Percentiles rank a stretch among this genome's conserved stretches.
Evolutionary conservation across 2,888 invertebrate species (phyloP).

Genomic region (Stegana nigrithorax): DNA sequence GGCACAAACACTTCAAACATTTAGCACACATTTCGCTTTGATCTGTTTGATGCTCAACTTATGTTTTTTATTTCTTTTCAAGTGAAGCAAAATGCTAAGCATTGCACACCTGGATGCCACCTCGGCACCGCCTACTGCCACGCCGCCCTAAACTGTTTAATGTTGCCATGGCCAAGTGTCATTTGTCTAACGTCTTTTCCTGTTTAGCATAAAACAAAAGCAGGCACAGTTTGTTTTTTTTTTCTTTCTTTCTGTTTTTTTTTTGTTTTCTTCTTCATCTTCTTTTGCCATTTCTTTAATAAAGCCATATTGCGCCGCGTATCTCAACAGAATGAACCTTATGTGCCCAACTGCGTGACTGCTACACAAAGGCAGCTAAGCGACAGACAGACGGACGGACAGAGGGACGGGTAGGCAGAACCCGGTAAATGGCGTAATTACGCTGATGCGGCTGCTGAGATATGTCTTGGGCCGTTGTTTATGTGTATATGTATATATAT

Average conservation of each 20-base stretch:
- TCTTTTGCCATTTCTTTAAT: not conserved
- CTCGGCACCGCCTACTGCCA: no score
- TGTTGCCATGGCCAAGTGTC: conserved; percentile 42
- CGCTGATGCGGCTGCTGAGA: conserved; percentile 38
- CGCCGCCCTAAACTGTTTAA: no score
- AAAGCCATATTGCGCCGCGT: conserved; percentile 4
- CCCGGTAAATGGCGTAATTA: conserved; percentile 62
- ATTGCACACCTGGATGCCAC: no score
- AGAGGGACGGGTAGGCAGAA: conserved; percentile 30
- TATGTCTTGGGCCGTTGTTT: not conserved
- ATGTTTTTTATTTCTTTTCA: no score
- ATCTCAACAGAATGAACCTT: not conserved
- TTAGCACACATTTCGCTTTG: no score
- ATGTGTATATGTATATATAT: not conserved
- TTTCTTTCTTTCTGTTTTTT: not conserved
- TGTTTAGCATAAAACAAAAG: conserved; percentile 42
- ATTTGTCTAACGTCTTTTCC: conserved; percentile 55
- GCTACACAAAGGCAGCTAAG: conserved; percentile 14
- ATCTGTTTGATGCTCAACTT: no score
- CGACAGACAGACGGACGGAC: not conserved
- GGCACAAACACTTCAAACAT: no score
- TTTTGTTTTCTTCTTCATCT: not conserved
- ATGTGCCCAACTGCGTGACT: conserved; percentile 32
- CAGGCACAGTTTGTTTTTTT: conserved; percentile 16
- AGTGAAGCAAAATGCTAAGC: no score